A percentile compares a stretch with the other conserved stretches of the same genome.
Evolutionary conservation across 2,797 vertebrate species (phyloP).

Genomic region (Toxotes lorentzi): DNA sequence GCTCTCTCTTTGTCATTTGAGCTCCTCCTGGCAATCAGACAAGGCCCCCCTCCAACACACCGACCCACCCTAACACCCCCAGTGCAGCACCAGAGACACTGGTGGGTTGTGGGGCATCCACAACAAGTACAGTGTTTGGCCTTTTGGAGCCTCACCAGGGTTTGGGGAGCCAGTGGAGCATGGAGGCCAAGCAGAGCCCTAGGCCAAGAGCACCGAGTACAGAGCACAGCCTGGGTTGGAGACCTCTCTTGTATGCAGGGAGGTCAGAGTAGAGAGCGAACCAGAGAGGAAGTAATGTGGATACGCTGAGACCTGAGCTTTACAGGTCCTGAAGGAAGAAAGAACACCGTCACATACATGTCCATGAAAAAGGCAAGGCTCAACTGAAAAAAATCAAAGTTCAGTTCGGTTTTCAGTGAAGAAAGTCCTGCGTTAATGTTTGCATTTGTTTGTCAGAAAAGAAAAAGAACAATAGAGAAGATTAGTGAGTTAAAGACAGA

Average conservation of each 20-base stretch:
- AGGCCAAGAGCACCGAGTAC: constrained; percentile 78
- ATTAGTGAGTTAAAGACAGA: constrained; percentile 9
- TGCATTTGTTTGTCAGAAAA: constrained; percentile 19
- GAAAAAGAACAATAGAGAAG: constrained; percentile 14
- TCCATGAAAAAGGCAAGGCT: constrained; percentile 42
- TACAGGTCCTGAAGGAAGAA: constrained; percentile 75
- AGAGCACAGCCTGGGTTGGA: constrained; percentile 76
- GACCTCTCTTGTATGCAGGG: constrained; percentile 67
- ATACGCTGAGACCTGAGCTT: constrained; percentile 72
- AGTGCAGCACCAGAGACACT: constrained; percentile 69
- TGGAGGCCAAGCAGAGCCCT: constrained; percentile 81
- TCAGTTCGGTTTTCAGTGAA: constrained; percentile 41
- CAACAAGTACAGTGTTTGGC: constrained; percentile 82
- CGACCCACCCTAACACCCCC: constrained; percentile 19
- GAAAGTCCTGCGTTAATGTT: constrained; percentile 17
- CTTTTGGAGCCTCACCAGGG: constrained; percentile 76
- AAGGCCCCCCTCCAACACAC: constrained; percentile 34
- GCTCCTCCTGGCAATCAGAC: constrained; percentile 82
- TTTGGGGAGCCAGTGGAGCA: constrained; percentile 78
- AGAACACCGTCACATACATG: constrained; percentile 51
- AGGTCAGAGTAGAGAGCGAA: constrained; percentile 77
- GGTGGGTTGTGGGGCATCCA: constrained; percentile 80
- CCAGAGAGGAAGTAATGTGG: constrained; percentile 71
- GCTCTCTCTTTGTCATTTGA: constrained; percentile 85
- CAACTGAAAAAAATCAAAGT: constrained; percentile 52